These are phyloP conservation scores for Rhorus exstirpatorius DNA, from an alignment of 2,888 invertebrate species.

Conservation along the genomic window DNA sequence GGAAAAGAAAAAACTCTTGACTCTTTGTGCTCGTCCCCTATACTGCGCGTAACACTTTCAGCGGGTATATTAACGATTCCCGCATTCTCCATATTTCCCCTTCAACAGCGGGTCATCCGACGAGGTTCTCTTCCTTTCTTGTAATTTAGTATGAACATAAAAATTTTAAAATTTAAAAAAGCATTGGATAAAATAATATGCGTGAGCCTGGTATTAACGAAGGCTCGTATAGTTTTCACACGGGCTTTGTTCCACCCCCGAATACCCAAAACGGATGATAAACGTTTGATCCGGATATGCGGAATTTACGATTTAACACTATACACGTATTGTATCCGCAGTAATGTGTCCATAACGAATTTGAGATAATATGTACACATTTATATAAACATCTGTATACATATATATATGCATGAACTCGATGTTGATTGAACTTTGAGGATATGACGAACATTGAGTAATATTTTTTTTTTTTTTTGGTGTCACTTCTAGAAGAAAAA, in stretches of 20 bases:
- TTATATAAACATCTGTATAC: slow-evolving; percentile 66
- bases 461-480: slow-evolving; percentile 68
- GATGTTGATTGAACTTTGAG: slow-evolving; percentile 76
- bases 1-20: not conserved
- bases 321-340: slow-evolving; percentile 66
- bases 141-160: no score
- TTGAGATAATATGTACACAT: slow-evolving; percentile 4
- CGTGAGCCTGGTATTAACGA: not conserved
- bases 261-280: slow-evolving; percentile 22
- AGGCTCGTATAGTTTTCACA: not conserved
- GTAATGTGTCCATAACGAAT: slow-evolving; percentile 59
- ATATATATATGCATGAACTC: slow-evolving; percentile 80
- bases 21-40: slow-evolving; percentile 35
- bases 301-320: slow-evolving; percentile 39
- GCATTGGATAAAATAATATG: no score
- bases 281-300: slow-evolving; percentile 5
- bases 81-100: slow-evolving; percentile 13
- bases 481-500: slow-evolving; percentile 87
- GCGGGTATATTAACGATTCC: slow-evolving; percentile 20
- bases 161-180: no score
- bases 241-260: not conserved
- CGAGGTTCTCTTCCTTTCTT: slow-evolving; percentile 2
- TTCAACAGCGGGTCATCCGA: not conserved
- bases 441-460: slow-evolving; percentile 68
- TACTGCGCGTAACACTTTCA: slow-evolving; percentile 29